phyloP scores from a whole-genome alignment of 1,140 invertebrate species.

The Macrocentrus cingulum region DNA sequence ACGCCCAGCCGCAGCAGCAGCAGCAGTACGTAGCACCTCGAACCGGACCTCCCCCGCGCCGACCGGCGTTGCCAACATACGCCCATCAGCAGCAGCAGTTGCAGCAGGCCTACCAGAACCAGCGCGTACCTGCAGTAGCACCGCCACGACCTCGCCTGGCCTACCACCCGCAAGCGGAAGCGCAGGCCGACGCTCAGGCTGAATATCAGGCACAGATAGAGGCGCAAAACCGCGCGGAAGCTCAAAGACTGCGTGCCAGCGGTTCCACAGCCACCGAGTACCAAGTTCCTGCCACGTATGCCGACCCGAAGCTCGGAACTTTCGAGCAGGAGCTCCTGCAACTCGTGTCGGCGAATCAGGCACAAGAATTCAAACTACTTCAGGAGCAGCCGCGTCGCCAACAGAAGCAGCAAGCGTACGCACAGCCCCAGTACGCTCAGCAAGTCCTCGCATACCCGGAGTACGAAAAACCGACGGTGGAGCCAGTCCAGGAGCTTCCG shows the following conservation, averaged over 20 bases:
- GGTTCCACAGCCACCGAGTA: conserved; percentile 34
- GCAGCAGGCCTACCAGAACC: conserved; percentile 51
- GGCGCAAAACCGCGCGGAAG: conserved; percentile 37
- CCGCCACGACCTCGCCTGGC: conserved; percentile 45
- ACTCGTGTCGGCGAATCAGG: conserved; percentile 50
- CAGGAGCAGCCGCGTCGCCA: conserved; percentile 35
- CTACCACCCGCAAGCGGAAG: conserved; percentile 46
- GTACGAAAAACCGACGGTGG: conserved; percentile 39
- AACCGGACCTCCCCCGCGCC: conserved; percentile 34
- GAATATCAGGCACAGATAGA: conserved; percentile 44
- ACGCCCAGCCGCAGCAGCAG: conserved; percentile 37
- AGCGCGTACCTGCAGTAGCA: conserved; percentile 45
- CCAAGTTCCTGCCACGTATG: conserved; percentile 36
- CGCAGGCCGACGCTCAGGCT: conserved; percentile 42
- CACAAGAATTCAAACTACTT: conserved; percentile 48
- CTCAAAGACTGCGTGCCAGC: conserved; percentile 38
- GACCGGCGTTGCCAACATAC: conserved; percentile 39
- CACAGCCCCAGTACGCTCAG: conserved; percentile 37
- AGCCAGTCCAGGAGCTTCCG: conserved; percentile 24
- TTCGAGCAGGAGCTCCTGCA: conserved; percentile 52
- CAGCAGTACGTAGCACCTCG: conserved; percentile 17
- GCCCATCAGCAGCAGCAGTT: conserved; percentile 50
- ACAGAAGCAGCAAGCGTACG: conserved; percentile 27
- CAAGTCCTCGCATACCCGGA: conserved; percentile 36
- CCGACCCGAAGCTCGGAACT: conserved; percentile 44